Conservation (phyloP, 2,888 invertebrate genomes). For the Tanytarsus gracilentus region DNA sequence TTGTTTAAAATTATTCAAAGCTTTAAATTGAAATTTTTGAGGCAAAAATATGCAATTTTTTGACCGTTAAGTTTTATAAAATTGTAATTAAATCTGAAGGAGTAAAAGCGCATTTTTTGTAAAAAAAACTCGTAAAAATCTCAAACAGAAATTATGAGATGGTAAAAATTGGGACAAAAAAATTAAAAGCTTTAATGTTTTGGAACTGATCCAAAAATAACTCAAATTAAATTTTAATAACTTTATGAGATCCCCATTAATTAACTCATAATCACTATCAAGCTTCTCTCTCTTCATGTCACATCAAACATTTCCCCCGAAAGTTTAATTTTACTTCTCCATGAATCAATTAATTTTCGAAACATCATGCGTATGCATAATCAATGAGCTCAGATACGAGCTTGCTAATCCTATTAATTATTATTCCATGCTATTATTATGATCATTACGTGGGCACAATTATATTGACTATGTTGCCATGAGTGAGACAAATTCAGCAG, state of each 20-base stretch:
- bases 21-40: neutral
- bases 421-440: neutral
- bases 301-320: too few relatives aligned
- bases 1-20: neutral
- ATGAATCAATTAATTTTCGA: slow-evolving; percentile 25
- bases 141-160: too few relatives aligned
- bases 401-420: slow-evolving; percentile 17
- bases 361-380: slow-evolving; percentile 5
- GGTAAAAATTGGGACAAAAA: too few relatives aligned
- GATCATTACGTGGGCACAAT: slow-evolving; percentile 7
- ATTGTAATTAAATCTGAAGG: neutral
- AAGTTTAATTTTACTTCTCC: slow-evolving; percentile 1
- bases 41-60: neutral
- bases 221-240: neutral
- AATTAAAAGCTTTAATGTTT: neutral
- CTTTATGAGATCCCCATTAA: neutral
- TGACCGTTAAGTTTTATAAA: neutral
- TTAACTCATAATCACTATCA: slow-evolving; percentile 10
- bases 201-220: neutral
- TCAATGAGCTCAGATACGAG: slow-evolving; percentile 13
- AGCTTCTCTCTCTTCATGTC: too few relatives aligned
- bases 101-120: too few relatives aligned
- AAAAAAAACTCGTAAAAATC: too few relatives aligned
- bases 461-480: neutral
- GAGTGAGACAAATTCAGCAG: neutral